Base-by-base conservation (phyloP, 2,797 vertebrate species). In the Lithobates pipiens region DNA sequence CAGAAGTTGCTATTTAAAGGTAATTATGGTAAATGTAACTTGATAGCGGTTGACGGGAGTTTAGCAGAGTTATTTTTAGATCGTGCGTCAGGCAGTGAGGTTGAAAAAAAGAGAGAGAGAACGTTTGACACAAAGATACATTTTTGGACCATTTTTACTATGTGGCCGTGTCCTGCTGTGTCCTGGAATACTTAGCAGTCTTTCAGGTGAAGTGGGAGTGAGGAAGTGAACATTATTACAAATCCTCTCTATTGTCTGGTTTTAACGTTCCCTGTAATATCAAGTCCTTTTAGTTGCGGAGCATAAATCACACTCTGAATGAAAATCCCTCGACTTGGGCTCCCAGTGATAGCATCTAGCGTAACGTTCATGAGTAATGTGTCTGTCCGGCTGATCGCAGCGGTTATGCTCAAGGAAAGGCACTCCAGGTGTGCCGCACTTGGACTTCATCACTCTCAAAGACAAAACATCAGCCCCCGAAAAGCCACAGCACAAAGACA, bases 271-370 rank as follows among this genome's bases (percentile, higher is more conserved):
- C 79, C 81, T 74, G 65, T 85, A 90, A 90, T 90, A 91, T 88
- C 89, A 90, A 91, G 84, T 92, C 88, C 85, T 89, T 89, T 88
- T 79, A 89, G 46, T 72, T 23, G 70, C 18, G 42, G 80, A 75
- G 81, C 85, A 86, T 88, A 90, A 92, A 91, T 91, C 89, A 91
- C 90, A 88, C 0, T 29, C 85, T 87, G 82, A 86, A 90, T 89
- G 91, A 93, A 92, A 94, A 93, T 90, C 89, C 89, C 89, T 89
- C 0, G 32, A 90, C 88, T 91, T 91, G 87, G 92, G 89, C 88
- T 91, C 88, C 89, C 76, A 82, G 83, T 92, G 90, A 90, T 13
- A 88, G 88, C 89, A 88, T 89, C 89, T 86, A 87, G 90, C 88
- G 89, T 90, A 90, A 89, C 86, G 77, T 69, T 86, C 89, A 71